Base-by-base conservation (phyloP, 2,113 vertebrate genomes). In the Alouatta palliata region DNA sequence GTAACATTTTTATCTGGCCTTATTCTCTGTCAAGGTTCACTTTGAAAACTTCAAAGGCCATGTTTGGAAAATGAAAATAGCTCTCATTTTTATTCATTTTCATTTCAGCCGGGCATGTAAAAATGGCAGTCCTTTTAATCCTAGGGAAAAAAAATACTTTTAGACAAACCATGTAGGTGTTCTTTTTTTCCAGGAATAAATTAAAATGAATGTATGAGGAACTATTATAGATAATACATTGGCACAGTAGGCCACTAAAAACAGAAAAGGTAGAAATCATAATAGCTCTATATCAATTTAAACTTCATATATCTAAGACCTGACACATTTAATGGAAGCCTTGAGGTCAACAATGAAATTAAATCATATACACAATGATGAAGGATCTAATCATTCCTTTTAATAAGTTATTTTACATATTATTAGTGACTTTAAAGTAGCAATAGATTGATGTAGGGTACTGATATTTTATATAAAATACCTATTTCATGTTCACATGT, bases 1-100 rank as follows among this genome's bases (percentile, higher is more conserved):
- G 87, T 20, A 43, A 6, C 43, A 77, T 90, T 96, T 94, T 92
- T 90, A 77, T 61, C 56, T 94, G 37, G 37, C 40, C 35, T 68
- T 76, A 85, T 81, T 95, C 52, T 81, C 54, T 77, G 84, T 54
- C 75, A 93, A 94, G 30, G 13, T 58, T 96, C 83, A 84, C 79
- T 96, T 68, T 97, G 89, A 92, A 95, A 88, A 87, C 52, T 85
- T 94, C 61, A 96, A 94, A 98, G 64, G 49, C 64, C 19, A 35
- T 64, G 49, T 91, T 76, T 89, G 21, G 43, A 58, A 97, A 91
- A 70, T 83, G 30, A 96, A 97, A 89, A 96, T 71, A 86, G 40
- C 32, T 84, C 92, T 97, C 32, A 94, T 56, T 97, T 96, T 94
- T 73, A 92, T 93, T 91, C 73, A 37, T 95, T 92, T 80, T 66